Conservation (phyloP, 1,140 invertebrate genomes). For the Diabrotica virgifera region DNA sequence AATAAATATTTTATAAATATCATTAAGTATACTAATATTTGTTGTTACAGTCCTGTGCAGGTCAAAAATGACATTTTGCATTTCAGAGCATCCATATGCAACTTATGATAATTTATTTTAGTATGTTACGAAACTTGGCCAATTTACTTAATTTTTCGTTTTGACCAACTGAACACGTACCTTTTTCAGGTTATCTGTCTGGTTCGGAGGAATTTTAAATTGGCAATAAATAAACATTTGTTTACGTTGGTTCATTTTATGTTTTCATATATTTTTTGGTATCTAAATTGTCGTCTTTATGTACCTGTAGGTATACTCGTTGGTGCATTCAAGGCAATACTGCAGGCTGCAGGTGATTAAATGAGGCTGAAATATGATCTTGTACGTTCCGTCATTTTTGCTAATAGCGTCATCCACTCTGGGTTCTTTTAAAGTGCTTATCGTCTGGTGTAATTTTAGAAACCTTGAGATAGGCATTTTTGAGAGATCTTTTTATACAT, state of each 20-base stretch:
- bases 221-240: slow-evolving; percentile 3
- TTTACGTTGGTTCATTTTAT: neutral
- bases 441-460: too few relatives aligned
- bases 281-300: slow-evolving; percentile 1
- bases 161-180: slow-evolving; percentile 1
- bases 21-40: too few relatives aligned
- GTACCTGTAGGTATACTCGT: neutral
- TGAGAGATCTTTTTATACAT: too few relatives aligned
- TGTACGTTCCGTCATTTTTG: too few relatives aligned
- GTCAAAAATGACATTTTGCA: slow-evolving; percentile 1
- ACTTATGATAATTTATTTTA: slow-evolving; percentile 1
- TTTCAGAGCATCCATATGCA: neutral
- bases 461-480: too few relatives aligned
- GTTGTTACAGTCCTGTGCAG: neutral
- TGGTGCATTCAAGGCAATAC: neutral
- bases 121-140: neutral
- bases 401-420: too few relatives aligned
- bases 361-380: neutral
- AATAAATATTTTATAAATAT: too few relatives aligned
- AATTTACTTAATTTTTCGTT: slow-evolving; percentile 3
- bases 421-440: too few relatives aligned
- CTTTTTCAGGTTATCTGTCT: neutral
- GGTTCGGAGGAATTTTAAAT: neutral
- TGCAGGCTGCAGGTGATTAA: neutral
- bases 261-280: neutral